These are phyloP conservation scores for Mesocentrotus franciscanus DNA, from an alignment of 53 echinoderm and acorn worm genomes.

Conservation along the genomic window DNA sequence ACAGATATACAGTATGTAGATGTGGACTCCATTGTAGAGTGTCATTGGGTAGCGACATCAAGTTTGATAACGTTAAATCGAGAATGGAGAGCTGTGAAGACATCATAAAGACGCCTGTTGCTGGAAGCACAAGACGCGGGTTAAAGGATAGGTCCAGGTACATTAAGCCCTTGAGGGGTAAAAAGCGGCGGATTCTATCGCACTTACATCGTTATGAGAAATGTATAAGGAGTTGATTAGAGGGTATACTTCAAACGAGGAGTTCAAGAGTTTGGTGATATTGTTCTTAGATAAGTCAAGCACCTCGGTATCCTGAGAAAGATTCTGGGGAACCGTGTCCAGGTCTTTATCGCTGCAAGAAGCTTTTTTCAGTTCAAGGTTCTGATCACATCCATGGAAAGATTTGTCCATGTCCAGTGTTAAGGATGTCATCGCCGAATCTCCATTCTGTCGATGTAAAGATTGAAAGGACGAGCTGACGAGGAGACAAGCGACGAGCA, in stretches of 20 bases:
- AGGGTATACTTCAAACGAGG: background rate
- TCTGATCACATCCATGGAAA: background rate
- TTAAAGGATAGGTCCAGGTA: background rate
- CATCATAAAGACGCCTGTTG: background rate
- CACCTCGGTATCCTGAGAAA: background rate
- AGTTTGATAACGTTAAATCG: background rate
- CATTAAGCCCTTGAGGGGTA: background rate
- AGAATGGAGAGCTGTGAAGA: background rate
- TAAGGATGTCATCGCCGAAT: background rate
- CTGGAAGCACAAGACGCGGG: background rate
- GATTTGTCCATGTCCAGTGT: background rate
- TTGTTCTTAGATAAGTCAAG: background rate
- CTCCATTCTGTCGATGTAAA: background rate
- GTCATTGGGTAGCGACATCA: background rate
- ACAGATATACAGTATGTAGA: background rate
- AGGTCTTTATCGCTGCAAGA: background rate
- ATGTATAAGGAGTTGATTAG: background rate
- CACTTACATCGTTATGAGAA: background rate
- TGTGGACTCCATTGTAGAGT: background rate
- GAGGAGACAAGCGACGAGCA: background rate
- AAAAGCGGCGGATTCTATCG: background rate
- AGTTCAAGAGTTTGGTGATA: background rate
- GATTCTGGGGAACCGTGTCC: background rate
- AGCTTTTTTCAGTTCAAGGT: background rate
- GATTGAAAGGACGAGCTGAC: background rate